phyloP scores from a whole-genome alignment of 2,797 vertebrate genomes.

The Falco naumanni region DNA sequence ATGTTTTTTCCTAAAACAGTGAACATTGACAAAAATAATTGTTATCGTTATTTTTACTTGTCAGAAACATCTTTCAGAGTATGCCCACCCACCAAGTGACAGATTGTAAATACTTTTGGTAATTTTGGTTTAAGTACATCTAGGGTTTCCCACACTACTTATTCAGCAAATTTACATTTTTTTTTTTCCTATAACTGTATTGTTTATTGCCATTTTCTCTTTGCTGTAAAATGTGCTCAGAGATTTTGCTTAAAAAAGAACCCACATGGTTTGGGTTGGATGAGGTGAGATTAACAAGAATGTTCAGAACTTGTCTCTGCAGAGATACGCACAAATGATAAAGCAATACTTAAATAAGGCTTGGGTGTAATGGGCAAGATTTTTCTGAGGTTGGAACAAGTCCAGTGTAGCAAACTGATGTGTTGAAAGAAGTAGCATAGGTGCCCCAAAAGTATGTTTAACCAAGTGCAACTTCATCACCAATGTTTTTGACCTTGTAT shows the following conservation, averaged over 20 bases:
- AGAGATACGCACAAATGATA: not conserved
- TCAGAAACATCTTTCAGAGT: not conserved
- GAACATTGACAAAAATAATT: not conserved
- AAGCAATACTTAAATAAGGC: not conserved
- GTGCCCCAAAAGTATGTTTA: not conserved
- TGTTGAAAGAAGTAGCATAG: not conserved
- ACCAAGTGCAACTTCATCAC: not conserved
- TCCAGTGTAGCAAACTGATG: not conserved
- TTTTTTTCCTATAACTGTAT: not conserved
- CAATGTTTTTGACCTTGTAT: not conserved
- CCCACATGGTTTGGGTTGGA: not conserved
- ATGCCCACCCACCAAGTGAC: not conserved
- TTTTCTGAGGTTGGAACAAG: not conserved
- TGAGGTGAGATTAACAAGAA: not conserved
- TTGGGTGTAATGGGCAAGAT: not conserved
- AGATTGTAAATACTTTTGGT: not conserved
- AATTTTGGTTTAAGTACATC: not conserved
- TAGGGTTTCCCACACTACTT: not conserved
- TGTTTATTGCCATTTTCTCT: not conserved
- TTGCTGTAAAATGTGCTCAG: not conserved
- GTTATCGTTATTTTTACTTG: not conserved
- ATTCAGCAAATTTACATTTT: not conserved
- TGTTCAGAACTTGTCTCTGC: not conserved
- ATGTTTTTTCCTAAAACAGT: not conserved
- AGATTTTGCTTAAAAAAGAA: not conserved